phyloP scores from a whole-genome alignment of 2,888 invertebrate genomes.

The Notodonta dromedarius region DNA sequence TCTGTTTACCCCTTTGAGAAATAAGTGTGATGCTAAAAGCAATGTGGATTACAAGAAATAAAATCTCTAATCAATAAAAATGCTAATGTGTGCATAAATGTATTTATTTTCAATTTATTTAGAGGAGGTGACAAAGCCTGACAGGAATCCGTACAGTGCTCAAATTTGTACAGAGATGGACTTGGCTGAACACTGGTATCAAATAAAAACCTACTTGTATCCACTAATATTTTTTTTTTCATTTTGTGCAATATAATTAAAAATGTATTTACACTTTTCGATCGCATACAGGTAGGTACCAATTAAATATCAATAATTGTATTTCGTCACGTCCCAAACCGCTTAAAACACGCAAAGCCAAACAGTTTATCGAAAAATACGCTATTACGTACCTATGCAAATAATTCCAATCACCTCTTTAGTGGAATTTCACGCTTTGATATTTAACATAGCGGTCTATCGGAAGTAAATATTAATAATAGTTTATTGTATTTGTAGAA shows the following conservation, averaged over 20 bases:
- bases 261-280: too few species aligned
- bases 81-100: constrained; percentile 23
- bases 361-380: neutral
- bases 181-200: neutral
- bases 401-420: neutral
- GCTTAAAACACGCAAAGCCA: neutral
- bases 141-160: neutral
- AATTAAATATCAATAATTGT: neutral
- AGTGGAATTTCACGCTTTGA: neutral
- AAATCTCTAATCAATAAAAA: constrained; percentile 27
- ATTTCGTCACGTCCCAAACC: neutral
- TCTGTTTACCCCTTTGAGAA: too few species aligned
- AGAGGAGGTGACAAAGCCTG: neutral
- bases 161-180: neutral
- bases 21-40: neutral
- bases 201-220: too few species aligned
- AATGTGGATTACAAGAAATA: constrained; percentile 13
- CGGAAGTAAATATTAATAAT: neutral
- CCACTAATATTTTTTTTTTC: too few species aligned
- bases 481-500: neutral
- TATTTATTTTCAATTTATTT: constrained; percentile 15
- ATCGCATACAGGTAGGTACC: too few species aligned
- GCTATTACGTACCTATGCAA: neutral
- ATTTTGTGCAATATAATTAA: too few species aligned
- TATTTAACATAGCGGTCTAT: neutral